A percentile compares a stretch with the other conserved stretches of the same genome.
Evolutionary conservation across 2,888 invertebrate species (phyloP).

Genomic region (Ectemnius cavifrons): DNA sequence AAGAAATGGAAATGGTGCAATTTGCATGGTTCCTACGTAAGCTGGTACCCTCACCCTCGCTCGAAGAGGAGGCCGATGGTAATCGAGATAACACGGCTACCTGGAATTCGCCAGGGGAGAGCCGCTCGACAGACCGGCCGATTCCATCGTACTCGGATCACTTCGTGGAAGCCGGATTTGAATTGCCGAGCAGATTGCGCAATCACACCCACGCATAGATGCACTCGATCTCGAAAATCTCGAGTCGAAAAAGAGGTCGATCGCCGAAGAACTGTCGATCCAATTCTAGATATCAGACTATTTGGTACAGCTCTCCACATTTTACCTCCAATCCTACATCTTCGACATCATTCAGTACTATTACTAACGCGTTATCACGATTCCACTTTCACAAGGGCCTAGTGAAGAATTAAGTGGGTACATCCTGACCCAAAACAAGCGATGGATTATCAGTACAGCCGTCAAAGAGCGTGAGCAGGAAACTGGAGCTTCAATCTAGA

Average conservation of each 20-base stretch:
- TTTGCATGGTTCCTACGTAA: constrained; percentile 50
- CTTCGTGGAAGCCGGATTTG: constrained; percentile 58
- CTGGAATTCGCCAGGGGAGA: constrained; percentile 48
- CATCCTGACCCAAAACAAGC: no score
- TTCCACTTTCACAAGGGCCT: no score
- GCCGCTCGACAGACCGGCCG: constrained; percentile 1
- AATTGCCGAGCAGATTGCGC: constrained; percentile 62
- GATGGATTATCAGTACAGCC: no score
- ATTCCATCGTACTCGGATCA: constrained; percentile 33
- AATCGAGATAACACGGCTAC: constrained; percentile 58
- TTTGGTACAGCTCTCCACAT: no score
- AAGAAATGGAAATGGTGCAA: constrained; percentile 63
- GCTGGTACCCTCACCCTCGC: constrained; percentile 39
- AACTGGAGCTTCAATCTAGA: neutral
- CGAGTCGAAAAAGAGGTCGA: constrained; percentile 21
- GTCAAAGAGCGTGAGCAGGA: neutral
- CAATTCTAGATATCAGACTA: no score
- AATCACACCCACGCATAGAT: constrained; percentile 58
- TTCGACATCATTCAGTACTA: no score
- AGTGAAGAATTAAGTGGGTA: no score
- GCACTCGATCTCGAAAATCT: constrained; percentile 33
- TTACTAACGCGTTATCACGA: no score
- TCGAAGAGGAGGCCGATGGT: constrained; percentile 41
- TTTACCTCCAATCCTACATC: no score
- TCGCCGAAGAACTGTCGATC: neutral